These are phyloP conservation scores for Petrocephalus zakoni DNA, from an alignment of 2,113 vertebrate species.

Conservation along the genomic window DNA sequence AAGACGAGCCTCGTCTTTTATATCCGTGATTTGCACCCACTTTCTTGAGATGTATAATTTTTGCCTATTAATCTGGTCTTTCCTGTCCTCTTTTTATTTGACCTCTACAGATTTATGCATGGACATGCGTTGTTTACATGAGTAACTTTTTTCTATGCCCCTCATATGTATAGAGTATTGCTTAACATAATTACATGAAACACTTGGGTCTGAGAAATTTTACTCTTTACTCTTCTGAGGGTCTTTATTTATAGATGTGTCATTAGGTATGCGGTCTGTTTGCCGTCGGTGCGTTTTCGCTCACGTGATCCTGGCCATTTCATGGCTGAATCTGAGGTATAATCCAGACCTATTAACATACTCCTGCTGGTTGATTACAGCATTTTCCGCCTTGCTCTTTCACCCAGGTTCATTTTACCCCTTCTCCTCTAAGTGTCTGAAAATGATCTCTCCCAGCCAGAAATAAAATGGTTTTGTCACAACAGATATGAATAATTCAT, in stretches of 20 bases:
- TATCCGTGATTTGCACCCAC: constrained; percentile 33
- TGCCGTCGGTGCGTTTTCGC: background rate
- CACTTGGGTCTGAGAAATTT: background rate
- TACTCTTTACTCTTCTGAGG: background rate
- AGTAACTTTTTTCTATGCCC: background rate
- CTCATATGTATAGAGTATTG: background rate
- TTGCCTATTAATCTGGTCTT: constrained; percentile 35
- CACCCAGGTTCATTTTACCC: constrained; percentile 32
- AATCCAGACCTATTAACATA: background rate
- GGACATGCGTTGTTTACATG: background rate
- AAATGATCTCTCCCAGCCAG: constrained; percentile 44
- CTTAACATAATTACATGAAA: background rate
- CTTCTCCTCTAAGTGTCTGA: constrained; percentile 32
- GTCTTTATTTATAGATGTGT: background rate
- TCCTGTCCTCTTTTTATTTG: constrained; percentile 37
- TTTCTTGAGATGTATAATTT: background rate
- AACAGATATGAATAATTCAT: constrained; percentile 64
- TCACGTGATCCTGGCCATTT: background rate
- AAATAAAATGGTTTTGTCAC: constrained; percentile 53
- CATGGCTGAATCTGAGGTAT: background rate
- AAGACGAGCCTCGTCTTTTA: constrained; percentile 9
- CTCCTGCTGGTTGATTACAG: background rate
- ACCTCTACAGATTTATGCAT: background rate
- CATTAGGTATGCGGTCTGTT: constrained; percentile 32
- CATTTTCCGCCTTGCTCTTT: constrained; percentile 32